phyloP scores from a whole-genome alignment of 2,113 vertebrate genomes.

The Takifugu bimaculatus region DNA sequence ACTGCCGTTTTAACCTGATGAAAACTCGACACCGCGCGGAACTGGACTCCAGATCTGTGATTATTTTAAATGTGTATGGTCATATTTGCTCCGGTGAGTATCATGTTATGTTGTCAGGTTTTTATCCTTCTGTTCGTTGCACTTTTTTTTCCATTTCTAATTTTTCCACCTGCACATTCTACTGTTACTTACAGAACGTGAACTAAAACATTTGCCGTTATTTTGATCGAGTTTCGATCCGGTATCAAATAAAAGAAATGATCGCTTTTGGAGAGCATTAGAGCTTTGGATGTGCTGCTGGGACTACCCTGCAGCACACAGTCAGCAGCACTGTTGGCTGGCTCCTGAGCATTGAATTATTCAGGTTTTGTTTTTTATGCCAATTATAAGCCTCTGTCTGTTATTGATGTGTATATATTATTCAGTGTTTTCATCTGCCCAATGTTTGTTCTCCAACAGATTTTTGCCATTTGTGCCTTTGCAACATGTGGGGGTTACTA shows the following conservation, averaged over 20 bases:
- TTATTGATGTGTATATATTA: slow-evolving; percentile 43
- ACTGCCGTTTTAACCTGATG: slow-evolving; percentile 28
- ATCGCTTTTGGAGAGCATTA: neutral
- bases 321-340: slow-evolving; percentile 51
- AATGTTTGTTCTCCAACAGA: slow-evolving; percentile 70
- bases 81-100: slow-evolving; percentile 76
- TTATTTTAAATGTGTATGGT: slow-evolving; percentile 77
- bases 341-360: slow-evolving; percentile 69
- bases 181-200: neutral
- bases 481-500: slow-evolving; percentile 98
- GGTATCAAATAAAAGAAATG: neutral
- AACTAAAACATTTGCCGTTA: neutral
- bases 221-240: neutral
- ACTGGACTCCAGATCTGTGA: slow-evolving; percentile 33
- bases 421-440: slow-evolving; percentile 1
- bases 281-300: slow-evolving; percentile 24
- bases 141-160: neutral
- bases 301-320: slow-evolving; percentile 57
- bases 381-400: slow-evolving; percentile 43
- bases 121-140: neutral
- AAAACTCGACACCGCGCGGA: slow-evolving; percentile 31
- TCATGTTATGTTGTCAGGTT: neutral
- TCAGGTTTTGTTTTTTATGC: slow-evolving; percentile 57
- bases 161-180: neutral
- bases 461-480: slow-evolving; percentile 99